These are phyloP conservation scores for Hemiprocne comata DNA, from an alignment of 2,113 vertebrate genomes.

Conservation along the genomic window DNA sequence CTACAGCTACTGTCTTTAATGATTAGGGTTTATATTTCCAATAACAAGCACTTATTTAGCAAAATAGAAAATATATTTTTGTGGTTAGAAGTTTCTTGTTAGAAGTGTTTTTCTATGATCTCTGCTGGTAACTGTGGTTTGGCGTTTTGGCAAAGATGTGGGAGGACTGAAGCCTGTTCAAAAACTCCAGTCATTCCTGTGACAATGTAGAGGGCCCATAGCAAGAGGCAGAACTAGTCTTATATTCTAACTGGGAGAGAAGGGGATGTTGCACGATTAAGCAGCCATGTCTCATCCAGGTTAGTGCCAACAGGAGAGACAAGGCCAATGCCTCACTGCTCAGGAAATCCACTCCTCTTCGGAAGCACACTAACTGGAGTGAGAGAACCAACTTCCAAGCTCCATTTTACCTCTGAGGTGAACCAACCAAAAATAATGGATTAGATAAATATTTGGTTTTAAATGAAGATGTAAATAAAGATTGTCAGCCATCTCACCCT, in stretches of 20 bases:
- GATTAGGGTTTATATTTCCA: neutral
- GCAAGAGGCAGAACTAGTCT: neutral
- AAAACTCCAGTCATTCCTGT: neutral
- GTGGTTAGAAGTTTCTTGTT: neutral
- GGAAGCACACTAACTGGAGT: neutral
- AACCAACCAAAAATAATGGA: neutral
- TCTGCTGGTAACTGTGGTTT: slow-evolving; percentile 9
- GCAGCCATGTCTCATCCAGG: neutral
- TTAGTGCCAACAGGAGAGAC: neutral
- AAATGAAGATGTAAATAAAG: neutral
- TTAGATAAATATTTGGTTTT: neutral
- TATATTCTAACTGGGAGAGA: neutral
- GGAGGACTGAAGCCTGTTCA: neutral
- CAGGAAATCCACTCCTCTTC: neutral
- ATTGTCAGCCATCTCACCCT: neutral
- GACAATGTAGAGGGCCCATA: neutral
- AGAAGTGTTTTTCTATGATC: neutral
- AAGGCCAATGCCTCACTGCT: neutral
- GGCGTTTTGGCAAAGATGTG: neutral
- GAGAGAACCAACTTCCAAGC: neutral
- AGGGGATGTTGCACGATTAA: neutral
- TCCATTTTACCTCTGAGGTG: neutral
- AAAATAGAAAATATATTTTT: slow-evolving; percentile 2
- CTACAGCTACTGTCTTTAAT: neutral
- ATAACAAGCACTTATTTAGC: neutral